phyloP scores from a whole-genome alignment of 2,797 vertebrate genomes.

The Leuciscus waleckii region DNA sequence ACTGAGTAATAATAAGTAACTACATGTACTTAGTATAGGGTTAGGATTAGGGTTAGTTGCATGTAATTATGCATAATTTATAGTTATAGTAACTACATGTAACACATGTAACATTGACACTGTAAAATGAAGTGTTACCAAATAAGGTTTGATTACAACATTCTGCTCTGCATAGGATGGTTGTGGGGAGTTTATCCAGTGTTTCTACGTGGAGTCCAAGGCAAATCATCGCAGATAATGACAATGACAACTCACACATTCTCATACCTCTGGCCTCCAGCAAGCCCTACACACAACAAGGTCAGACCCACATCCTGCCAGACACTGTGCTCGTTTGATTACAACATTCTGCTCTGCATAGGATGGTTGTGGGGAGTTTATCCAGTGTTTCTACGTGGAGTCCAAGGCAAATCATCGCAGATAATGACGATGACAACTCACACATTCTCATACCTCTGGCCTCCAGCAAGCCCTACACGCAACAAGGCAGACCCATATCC shows the following conservation, averaged over 20 bases:
- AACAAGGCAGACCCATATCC: conserved; percentile 75
- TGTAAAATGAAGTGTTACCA: no score
- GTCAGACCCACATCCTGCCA: conserved; percentile 70
- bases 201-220: conserved; percentile 89
- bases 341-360: conserved; percentile 60
- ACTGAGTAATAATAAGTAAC: no score
- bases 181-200: conserved; percentile 81
- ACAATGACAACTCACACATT: conserved; percentile 81
- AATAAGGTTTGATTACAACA: not conserved
- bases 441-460: conserved; percentile 89
- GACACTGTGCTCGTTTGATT: no score
- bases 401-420: conserved; percentile 84
- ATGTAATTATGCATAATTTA: no score
- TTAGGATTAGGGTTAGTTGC: no score
- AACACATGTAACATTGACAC: no score
- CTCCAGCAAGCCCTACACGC: conserved; percentile 76
- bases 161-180: conserved; percentile 71
- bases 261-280: conserved; percentile 86
- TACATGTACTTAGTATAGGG: no score
- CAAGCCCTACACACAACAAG: conserved; percentile 81
- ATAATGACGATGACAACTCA: conserved; percentile 79
- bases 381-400: conserved; percentile 88
- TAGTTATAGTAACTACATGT: no score
- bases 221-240: conserved; percentile 82
- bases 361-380: conserved; percentile 80